Evolutionary conservation across 2,797 vertebrate genomes (phyloP).

Genomic region (Phrynocephalus vlangalii): DNA sequence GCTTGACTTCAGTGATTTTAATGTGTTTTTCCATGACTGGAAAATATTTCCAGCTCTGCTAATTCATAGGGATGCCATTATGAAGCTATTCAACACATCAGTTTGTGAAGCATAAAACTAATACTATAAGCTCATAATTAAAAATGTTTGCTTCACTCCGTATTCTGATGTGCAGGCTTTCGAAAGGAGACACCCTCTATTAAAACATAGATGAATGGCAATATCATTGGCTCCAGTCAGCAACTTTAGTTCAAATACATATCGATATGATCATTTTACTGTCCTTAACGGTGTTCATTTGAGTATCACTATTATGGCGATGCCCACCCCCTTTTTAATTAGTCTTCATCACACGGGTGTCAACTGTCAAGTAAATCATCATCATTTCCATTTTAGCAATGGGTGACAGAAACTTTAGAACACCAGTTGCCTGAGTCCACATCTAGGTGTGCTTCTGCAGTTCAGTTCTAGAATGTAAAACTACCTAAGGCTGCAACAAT

Average conservation of each 20-base stretch:
- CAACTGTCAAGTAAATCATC: neutral
- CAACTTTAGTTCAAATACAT: neutral
- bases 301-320: neutral
- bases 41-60: constrained; percentile 4
- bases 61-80: neutral
- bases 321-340: neutral
- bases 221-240: neutral
- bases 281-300: neutral
- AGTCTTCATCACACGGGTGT: neutral
- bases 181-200: constrained; percentile 23
- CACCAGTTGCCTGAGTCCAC: neutral
- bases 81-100: constrained; percentile 26
- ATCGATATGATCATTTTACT: neutral
- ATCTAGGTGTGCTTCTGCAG: neutral
- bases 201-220: constrained; percentile 10
- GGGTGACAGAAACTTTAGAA: neutral
- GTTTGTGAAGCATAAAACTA: constrained; percentile 22
- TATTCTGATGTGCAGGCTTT: constrained; percentile 9
- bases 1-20: neutral
- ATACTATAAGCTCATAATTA: constrained; percentile 32
- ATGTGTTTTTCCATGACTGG: neutral
- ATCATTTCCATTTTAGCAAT: neutral
- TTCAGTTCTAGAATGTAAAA: neutral
- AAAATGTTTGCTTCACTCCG: constrained; percentile 22
- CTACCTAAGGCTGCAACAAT: neutral